Conservation (phyloP, 1,140 invertebrate species). For the Neocloeon triangulifer region DNA sequence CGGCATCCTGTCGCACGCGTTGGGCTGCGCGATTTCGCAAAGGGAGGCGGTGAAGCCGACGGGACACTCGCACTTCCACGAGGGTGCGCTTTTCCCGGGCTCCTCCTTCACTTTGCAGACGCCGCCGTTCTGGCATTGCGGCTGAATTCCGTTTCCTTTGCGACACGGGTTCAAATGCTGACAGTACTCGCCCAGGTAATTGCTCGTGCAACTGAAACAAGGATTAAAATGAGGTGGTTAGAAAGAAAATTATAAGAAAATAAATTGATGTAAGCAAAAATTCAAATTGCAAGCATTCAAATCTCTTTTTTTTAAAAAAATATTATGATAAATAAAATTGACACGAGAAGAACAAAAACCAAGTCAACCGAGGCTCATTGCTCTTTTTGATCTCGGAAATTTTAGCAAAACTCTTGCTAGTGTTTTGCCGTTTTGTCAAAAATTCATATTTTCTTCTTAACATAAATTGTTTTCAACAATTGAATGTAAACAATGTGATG, state of each 20-base stretch:
- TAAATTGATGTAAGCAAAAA: slow-evolving; percentile 4
- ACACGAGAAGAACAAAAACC: no score
- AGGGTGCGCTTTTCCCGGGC: slow-evolving; percentile 33
- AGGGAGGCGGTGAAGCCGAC: slow-evolving; percentile 77
- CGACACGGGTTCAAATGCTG: slow-evolving; percentile 81
- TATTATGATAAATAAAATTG: no score
- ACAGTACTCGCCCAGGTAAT: slow-evolving; percentile 84
- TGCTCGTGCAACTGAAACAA: slow-evolving; percentile 69
- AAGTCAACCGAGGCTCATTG: no score
- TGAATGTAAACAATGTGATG: no score
- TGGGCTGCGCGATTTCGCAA: slow-evolving; percentile 75
- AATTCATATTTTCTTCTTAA: no score
- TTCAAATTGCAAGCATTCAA: not conserved
- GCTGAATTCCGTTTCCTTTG: slow-evolving; percentile 46
- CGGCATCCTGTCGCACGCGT: slow-evolving; percentile 72
- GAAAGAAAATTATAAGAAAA: slow-evolving; percentile 17
- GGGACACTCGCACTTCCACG: slow-evolving; percentile 68
- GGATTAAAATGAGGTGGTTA: no score
- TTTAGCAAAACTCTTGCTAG: no score
- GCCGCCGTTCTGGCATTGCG: slow-evolving; percentile 78
- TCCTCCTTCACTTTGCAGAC: slow-evolving; percentile 58
- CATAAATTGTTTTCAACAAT: no score
- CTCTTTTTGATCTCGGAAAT: no score
- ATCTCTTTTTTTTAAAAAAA: not conserved
- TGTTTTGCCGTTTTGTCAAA: no score